These are phyloP conservation scores for Chalcosyrphus nemorum DNA, from an alignment of 2,888 invertebrate genomes.

Conservation along the genomic window DNA sequence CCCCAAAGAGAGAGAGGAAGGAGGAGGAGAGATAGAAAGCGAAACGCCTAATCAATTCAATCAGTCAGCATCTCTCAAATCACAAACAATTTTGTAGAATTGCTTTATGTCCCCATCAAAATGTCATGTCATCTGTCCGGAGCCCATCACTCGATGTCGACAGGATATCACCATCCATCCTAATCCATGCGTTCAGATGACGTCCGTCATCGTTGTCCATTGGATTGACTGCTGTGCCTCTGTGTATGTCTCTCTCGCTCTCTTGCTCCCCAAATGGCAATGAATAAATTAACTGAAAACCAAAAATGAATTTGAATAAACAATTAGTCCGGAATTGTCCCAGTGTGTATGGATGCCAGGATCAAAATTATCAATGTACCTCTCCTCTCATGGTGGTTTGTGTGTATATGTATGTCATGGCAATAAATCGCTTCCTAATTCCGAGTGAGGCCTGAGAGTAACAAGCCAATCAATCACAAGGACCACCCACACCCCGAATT, in stretches of 20 bases:
- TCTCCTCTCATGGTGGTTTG: neutral
- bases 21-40: too few relatives aligned
- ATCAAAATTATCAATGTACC: conserved; percentile 35
- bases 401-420: neutral
- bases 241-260: too few relatives aligned
- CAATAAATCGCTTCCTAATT: conserved; percentile 65
- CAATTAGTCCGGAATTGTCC: conserved; percentile 66
- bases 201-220: conserved; percentile 46
- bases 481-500: neutral
- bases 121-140: conserved; percentile 66
- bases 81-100: conserved; percentile 63
- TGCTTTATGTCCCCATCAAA: conserved; percentile 42
- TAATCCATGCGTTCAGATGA: conserved; percentile 34
- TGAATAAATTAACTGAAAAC: conserved; percentile 69
- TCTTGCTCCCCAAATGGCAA: conserved; percentile 57
- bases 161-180: conserved; percentile 59
- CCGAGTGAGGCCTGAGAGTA: conserved; percentile 26
- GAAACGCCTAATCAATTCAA: conserved; percentile 65
- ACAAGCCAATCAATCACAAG: conserved; percentile 62
- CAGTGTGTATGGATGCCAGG: conserved; percentile 15
- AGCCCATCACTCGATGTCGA: conserved; percentile 60
- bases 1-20: conserved; percentile 18
- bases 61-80: conserved; percentile 64
- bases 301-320: conserved; percentile 73
- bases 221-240: neutral